Percentiles rank a stretch among this genome's conserved stretches.
Conservation (phyloP, 2,888 invertebrate species). For the Tachina fera region DNA sequence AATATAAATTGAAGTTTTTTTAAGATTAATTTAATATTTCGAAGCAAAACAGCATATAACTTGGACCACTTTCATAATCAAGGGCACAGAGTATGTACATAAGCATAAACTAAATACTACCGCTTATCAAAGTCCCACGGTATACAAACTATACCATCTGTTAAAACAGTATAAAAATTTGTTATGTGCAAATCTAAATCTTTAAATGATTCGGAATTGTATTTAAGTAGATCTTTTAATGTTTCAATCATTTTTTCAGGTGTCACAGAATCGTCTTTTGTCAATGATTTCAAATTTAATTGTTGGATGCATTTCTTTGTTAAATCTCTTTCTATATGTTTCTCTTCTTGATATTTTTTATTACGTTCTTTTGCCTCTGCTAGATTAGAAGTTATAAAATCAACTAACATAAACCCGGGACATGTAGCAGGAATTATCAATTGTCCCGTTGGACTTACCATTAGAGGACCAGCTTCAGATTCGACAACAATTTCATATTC, state of each 20-base stretch:
- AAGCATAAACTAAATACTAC: constrained; percentile 40
- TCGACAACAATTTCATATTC: constrained; percentile 85
- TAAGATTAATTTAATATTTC: too few relatives aligned
- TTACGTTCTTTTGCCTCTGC: constrained; percentile 86
- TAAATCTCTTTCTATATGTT: constrained; percentile 90
- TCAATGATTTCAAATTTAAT: constrained; percentile 88
- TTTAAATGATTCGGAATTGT: constrained; percentile 83
- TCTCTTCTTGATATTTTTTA: constrained; percentile 87
- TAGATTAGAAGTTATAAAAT: constrained; percentile 91
- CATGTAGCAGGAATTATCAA: constrained; percentile 96
- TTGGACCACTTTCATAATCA: too few relatives aligned
- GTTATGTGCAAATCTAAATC: constrained; percentile 91
- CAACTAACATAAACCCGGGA: constrained; percentile 92
- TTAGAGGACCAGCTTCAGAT: constrained; percentile 94
- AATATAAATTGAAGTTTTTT: too few relatives aligned
- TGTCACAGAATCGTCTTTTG: constrained; percentile 95
- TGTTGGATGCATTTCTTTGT: constrained; percentile 87
- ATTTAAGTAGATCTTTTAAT: constrained; percentile 87
- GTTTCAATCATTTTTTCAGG: constrained; percentile 95
- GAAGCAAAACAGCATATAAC: too few relatives aligned
- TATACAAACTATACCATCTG: constrained; percentile 95
- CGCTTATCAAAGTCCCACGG: constrained; percentile 90
- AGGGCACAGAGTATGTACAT: background rate
- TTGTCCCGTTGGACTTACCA: constrained; percentile 96
- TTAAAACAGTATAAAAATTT: constrained; percentile 95